phyloP scores from a whole-genome alignment of 2,888 invertebrate species.

The Stenotaenia linearis region DNA sequence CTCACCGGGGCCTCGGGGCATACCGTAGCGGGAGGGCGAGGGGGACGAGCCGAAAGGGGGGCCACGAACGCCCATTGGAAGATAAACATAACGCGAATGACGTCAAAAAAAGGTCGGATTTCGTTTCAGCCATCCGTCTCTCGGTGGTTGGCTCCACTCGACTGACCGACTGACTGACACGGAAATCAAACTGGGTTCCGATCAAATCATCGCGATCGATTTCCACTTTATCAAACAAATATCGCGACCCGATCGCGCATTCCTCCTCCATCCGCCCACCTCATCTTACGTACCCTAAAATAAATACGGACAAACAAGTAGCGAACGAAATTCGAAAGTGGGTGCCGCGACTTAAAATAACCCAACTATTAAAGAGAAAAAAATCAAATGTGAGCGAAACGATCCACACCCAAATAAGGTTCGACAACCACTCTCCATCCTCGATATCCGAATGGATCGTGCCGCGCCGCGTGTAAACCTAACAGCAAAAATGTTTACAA shows the following conservation, averaged over 20 bases:
- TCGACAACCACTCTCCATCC: neutral
- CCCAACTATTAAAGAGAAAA: neutral
- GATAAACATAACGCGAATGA: slow-evolving; percentile 6
- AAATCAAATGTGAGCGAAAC: neutral
- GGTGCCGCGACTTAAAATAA: neutral
- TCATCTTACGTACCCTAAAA: too few species aligned
- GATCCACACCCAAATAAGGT: neutral
- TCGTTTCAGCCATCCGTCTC: neutral
- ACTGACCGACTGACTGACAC: neutral
- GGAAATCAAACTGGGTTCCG: neutral
- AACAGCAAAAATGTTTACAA: too few species aligned
- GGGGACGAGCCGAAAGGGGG: neutral
- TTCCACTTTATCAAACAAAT: neutral
- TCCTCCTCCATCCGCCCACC: neutral
- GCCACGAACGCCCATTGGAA: slow-evolving; percentile 21
- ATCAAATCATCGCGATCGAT: neutral
- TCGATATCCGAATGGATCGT: neutral
- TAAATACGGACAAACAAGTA: neutral
- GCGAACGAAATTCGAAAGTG: neutral
- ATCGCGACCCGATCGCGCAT: neutral
- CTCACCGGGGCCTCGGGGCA: neutral
- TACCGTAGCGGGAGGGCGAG: neutral
- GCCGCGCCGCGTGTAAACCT: neutral
- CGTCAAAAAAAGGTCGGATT: slow-evolving; percentile 17
- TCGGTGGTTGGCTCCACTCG: neutral